phyloP scores from a whole-genome alignment of 2,797 vertebrate genomes.

The Oreochromis grahami region DNA sequence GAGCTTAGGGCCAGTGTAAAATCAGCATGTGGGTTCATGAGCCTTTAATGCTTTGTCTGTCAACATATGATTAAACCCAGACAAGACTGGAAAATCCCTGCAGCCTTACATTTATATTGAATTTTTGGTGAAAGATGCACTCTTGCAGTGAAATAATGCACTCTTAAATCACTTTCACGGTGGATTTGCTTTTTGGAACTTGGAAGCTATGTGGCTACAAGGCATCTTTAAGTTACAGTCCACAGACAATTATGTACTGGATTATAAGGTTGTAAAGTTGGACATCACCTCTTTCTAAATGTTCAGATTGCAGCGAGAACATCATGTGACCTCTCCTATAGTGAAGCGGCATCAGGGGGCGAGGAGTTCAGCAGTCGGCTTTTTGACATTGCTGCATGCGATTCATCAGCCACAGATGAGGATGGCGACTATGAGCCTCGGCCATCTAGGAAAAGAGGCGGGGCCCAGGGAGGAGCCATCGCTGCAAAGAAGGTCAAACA shows the following conservation, averaged over 20 bases:
- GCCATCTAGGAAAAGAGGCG: not conserved
- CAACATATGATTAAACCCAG: not conserved
- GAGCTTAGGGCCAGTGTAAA: not conserved
- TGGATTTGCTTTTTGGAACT: not conserved
- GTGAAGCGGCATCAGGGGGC: slow-evolving; percentile 80
- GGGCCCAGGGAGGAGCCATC: not conserved
- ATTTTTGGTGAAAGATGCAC: not conserved
- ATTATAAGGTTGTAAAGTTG: not conserved
- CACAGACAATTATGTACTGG: not conserved
- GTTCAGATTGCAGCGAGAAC: slow-evolving; percentile 70
- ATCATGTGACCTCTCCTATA: slow-evolving; percentile 73
- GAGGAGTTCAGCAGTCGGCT: slow-evolving; percentile 84
- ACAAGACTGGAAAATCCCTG: not conserved
- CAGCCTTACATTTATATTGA: not conserved
- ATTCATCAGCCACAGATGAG: slow-evolving; percentile 74
- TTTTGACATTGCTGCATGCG: slow-evolving; percentile 83
- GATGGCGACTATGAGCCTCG: slow-evolving; percentile 77
- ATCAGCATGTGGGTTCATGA: not conserved
- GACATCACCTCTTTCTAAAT: not conserved
- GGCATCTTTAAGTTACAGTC: not conserved
- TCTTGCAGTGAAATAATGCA: not conserved
- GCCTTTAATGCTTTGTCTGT: not conserved
- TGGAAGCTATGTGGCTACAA: not conserved
- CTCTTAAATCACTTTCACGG: not conserved
- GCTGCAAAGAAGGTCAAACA: slow-evolving; percentile 86